Evolutionary conservation across 2,113 vertebrate species (phyloP).

Genomic region (Eulemur rufifrons): DNA sequence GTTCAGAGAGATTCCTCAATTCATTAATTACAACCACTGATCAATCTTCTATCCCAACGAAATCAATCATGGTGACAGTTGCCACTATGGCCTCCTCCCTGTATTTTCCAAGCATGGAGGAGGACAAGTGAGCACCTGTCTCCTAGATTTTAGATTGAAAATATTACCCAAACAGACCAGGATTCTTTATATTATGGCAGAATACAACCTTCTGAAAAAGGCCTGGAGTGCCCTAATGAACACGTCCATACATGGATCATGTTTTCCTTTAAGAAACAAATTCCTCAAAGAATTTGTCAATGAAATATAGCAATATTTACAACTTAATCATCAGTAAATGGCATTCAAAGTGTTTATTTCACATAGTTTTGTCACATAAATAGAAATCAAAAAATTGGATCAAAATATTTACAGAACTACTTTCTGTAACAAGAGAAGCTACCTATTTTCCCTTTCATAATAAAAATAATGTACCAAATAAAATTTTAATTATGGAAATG

Average conservation of each 20-base stretch:
- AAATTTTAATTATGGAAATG: background rate
- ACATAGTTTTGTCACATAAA: background rate
- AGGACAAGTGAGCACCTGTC: conserved; percentile 74
- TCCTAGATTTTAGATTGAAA: conserved; percentile 65
- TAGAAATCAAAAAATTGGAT: background rate
- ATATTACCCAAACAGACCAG: background rate
- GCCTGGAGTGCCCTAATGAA: background rate
- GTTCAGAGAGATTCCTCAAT: background rate
- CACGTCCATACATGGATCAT: background rate
- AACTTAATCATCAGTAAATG: conserved; percentile 9
- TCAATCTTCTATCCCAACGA: conserved; percentile 49
- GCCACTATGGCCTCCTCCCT: conserved; percentile 72
- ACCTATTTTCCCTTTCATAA: conserved; percentile 38
- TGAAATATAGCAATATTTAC: background rate
- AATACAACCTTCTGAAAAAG: background rate
- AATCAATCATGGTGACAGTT: conserved; percentile 70
- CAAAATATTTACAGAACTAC: conserved; percentile 29
- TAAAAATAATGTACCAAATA: background rate
- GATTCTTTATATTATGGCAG: background rate
- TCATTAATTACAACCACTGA: background rate
- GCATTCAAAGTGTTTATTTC: background rate
- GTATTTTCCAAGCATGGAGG: conserved; percentile 64
- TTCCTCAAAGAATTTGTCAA: background rate
- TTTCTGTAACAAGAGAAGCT: conserved; percentile 19
- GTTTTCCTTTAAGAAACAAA: conserved; percentile 23